Percentiles rank a stretch among this genome's conserved stretches.
phyloP scores from a whole-genome alignment of 1,140 invertebrate genomes.

The Coelopa frigida region DNA sequence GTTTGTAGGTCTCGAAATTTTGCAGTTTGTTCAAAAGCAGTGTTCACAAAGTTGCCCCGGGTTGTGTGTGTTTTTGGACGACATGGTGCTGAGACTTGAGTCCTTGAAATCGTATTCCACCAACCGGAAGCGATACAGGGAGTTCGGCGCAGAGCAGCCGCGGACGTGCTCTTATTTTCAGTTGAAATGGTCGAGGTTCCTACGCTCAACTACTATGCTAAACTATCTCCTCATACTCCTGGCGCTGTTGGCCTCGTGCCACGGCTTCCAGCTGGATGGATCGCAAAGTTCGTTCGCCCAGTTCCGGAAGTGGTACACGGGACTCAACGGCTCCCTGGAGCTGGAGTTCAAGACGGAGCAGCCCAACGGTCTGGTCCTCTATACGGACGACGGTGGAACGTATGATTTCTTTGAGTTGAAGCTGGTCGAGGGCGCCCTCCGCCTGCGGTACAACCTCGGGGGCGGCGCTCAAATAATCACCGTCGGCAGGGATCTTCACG shows the following conservation, averaged over 20 bases:
- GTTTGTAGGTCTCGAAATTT: too few species aligned
- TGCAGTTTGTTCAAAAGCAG: too few species aligned
- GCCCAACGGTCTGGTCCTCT: constrained; percentile 80
- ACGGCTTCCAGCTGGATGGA: constrained; percentile 71
- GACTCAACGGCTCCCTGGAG: constrained; percentile 76
- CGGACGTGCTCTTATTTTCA: too few species aligned
- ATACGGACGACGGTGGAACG: constrained; percentile 88
- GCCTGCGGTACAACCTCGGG: constrained; percentile 79
- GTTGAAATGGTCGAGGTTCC: too few species aligned
- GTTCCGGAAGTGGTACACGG: constrained; percentile 83
- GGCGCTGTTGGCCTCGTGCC: constrained; percentile 10
- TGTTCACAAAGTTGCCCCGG: too few species aligned
- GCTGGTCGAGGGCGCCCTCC: constrained; percentile 80
- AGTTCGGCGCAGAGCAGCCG: too few species aligned
- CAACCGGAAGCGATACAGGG: too few species aligned
- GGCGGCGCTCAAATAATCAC: constrained; percentile 81
- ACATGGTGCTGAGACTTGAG: too few species aligned
- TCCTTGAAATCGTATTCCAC: too few species aligned
- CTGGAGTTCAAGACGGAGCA: constrained; percentile 89
- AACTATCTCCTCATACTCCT: too few species aligned
- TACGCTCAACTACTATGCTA: too few species aligned
- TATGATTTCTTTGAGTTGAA: constrained; percentile 95
- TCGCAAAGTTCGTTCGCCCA: constrained; percentile 80
- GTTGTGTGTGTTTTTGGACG: too few species aligned
- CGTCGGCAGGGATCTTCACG: constrained; percentile 75